Percentiles rank a stretch among this genome's conserved stretches.
These are phyloP conservation scores for Steatornis caripensis DNA, from an alignment of 2,113 vertebrate species.

Conservation along the genomic window DNA sequence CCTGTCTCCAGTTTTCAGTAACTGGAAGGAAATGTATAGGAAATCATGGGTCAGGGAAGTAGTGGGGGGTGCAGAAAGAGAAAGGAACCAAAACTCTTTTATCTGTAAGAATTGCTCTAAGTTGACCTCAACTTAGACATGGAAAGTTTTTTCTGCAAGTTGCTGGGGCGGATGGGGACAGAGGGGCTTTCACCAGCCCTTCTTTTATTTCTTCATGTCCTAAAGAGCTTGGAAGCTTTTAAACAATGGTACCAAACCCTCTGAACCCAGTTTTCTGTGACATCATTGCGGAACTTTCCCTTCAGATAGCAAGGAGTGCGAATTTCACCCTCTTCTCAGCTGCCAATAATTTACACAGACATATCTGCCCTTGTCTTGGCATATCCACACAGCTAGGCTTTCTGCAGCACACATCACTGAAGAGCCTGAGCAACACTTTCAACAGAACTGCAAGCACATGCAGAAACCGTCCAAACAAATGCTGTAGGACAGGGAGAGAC, in stretches of 20 bases:
- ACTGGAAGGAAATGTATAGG: background rate
- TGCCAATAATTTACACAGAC: background rate
- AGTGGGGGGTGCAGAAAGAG: background rate
- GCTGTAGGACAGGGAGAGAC: background rate
- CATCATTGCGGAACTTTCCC: background rate
- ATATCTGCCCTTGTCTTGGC: background rate
- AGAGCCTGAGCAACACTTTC: background rate
- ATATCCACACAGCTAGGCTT: background rate
- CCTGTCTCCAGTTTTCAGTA: background rate
- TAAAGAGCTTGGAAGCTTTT: background rate
- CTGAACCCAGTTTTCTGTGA: too few relatives aligned
- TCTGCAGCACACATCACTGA: background rate
- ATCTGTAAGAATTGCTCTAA: background rate
- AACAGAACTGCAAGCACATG: background rate
- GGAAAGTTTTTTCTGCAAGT: background rate
- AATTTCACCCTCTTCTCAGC: background rate
- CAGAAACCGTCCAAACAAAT: background rate
- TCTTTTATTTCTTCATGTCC: background rate
- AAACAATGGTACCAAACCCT: background rate
- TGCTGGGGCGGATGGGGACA: background rate
- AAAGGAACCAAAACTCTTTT: background rate
- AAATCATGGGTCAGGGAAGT: background rate
- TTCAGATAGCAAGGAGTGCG: background rate
- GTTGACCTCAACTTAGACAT: background rate
- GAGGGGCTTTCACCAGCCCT: background rate